Base-by-base conservation (phyloP, 2,888 invertebrate species). In the Rotaria magnacalcarata region DNA sequence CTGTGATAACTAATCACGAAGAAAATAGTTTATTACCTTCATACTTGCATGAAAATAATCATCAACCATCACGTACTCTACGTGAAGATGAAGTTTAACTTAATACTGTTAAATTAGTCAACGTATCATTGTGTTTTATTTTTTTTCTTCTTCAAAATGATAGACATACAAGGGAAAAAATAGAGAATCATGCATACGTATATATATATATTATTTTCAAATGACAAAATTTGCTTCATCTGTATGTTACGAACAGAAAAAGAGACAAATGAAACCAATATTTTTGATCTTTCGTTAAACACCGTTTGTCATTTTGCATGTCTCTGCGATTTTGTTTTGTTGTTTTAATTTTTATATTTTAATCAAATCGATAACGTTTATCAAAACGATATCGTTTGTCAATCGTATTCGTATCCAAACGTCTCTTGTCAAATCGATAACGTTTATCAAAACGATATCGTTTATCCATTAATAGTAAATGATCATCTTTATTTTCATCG, bases 401-500 rank as follows among this genome's bases (percentile, higher is more conserved):
- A 67, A 67, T 34, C 2, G 10, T 34, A 67, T 67, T 4, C 16
- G 6, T 67, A 67, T 67, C 34, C 34, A 67, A 34, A 34, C 24
- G 67, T 14, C 11, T 67, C 56, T 86, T 85, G 27, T 86, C 86
- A n/a, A 52, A 86, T 16, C 86, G 84, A 58, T 86, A 85, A 41
- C 86, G 56, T 52, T 86, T 86, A 84, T 86, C 86, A 34, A 84
- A 86, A 84, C 86, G 84, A 24, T 86, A 86, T 54, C 86, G 84
- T 80, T 86, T 86, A n/a, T 80, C 21, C 14, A 80, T 24, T n/a
- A 21, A 21, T n/a, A n/a, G 24, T n/a, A 80, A 80, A 80, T 47
- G 47, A 47, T 80, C 80, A n/a, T 24, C 47, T 2, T 67, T 10
- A 27, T 7, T 24, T 54, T 54, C 54, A 21, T 21, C 21, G 21